Evolutionary conservation across 2,888 invertebrate species (phyloP).

Genomic region (Dasysyrphus albostriatus): DNA sequence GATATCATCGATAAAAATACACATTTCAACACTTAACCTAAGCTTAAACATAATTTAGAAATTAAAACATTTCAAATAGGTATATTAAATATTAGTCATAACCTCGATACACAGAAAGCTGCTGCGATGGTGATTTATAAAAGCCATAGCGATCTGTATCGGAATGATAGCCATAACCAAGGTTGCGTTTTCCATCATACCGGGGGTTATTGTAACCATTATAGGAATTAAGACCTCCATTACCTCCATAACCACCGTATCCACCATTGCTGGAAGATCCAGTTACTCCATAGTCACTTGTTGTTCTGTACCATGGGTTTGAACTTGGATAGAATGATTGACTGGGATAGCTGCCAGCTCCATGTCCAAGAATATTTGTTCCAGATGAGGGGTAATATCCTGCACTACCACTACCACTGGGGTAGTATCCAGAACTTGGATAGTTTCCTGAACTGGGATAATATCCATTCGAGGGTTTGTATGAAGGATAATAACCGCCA

Average conservation of each 20-base stretch:
- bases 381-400: conserved; percentile 22
- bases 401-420: conserved; percentile 1
- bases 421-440: conserved; percentile 74
- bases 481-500: conserved; percentile 78
- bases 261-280: conserved; percentile 81
- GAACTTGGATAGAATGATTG: conserved; percentile 57
- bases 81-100: conserved; percentile 71
- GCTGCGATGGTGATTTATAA: conserved; percentile 60
- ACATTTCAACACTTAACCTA: conserved; percentile 36
- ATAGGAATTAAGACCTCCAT: conserved; percentile 86
- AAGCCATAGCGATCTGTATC: conserved; percentile 82
- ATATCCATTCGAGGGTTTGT: conserved; percentile 48
- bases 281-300: conserved; percentile 28
- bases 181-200: conserved; percentile 85
- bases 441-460: conserved; percentile 78
- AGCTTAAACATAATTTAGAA: conserved; percentile 15
- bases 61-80: neutral
- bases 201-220: conserved; percentile 86
- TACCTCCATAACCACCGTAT: conserved; percentile 87
- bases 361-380: conserved; percentile 37
- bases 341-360: conserved; percentile 79
- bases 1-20: conserved; percentile 41
- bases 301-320: conserved; percentile 76
- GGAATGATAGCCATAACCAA: conserved; percentile 86
- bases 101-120: conserved; percentile 75